phyloP scores from a whole-genome alignment of 2,888 invertebrate genomes.

The Gymnoscelis rufifasciata region DNA sequence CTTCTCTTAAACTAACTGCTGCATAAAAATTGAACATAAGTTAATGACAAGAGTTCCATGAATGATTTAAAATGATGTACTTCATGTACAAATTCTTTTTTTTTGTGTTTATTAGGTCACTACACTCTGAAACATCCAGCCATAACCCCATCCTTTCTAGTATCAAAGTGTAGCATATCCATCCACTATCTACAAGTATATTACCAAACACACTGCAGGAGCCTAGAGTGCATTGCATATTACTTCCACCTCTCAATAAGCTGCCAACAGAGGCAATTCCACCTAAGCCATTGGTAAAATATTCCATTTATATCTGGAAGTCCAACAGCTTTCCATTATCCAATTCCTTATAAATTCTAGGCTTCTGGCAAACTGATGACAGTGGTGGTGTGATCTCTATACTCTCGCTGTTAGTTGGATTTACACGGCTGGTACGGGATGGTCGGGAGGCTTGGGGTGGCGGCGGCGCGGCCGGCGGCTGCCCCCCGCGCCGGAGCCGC shows the following conservation, averaged over 20 bases:
- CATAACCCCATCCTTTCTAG: too few relatives aligned
- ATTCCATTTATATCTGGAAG: too few relatives aligned
- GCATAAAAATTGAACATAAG: slow-evolving; percentile 11
- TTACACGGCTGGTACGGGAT: slow-evolving; percentile 44
- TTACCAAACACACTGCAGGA: neutral
- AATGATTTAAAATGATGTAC: slow-evolving; percentile 18
- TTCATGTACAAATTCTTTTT: slow-evolving; percentile 3
- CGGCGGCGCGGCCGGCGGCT: slow-evolving; percentile 72
- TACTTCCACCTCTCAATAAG: too few relatives aligned
- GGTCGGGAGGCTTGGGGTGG: slow-evolving; percentile 60
- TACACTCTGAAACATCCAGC: slow-evolving; percentile 2
- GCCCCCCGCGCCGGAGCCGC: slow-evolving; percentile 59
- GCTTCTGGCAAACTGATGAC: too few relatives aligned
- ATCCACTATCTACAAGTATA: neutral
- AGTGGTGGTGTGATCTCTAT: too few relatives aligned
- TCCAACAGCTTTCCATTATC: too few relatives aligned
- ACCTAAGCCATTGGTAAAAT: too few relatives aligned
- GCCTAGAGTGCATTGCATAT: neutral
- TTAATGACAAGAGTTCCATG: slow-evolving; percentile 8
- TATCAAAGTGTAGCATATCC: neutral
- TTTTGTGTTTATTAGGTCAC: slow-evolving; percentile 1
- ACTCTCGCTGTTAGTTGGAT: neutral
- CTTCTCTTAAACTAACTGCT: slow-evolving; percentile 29
- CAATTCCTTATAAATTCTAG: too few relatives aligned
- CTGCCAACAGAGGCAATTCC: too few relatives aligned